These are phyloP conservation scores for Trachymyrmex cornetzi DNA, from an alignment of 1,140 invertebrate genomes.

Conservation along the genomic window DNA sequence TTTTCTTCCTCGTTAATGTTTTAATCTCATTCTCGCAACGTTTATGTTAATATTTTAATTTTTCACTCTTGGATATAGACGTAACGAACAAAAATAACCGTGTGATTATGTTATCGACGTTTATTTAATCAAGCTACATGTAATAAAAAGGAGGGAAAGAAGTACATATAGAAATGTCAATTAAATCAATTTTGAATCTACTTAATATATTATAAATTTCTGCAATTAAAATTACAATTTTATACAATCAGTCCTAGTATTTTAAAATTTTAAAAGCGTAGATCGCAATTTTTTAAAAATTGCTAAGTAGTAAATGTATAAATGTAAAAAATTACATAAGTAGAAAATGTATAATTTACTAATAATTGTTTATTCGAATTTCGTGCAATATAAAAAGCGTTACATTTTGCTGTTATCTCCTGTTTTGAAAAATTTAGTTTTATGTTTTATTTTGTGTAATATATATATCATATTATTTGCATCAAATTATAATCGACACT, in stretches of 20 bases:
- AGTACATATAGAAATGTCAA: not conserved
- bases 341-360: not conserved
- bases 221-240: not conserved
- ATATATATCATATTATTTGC: not conserved
- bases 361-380: slow-evolving; percentile 4
- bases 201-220: not conserved
- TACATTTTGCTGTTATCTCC: not conserved
- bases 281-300: not conserved
- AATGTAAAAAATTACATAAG: not conserved
- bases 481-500: not conserved
- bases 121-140: slow-evolving; percentile 55
- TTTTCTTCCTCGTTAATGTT: not conserved
- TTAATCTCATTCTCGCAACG: not conserved
- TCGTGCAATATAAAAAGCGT: not conserved
- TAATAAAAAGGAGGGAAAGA: too few species aligned
- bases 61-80: not conserved
- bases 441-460: not conserved
- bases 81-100: slow-evolving; percentile 40
- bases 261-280: not conserved
- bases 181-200: not conserved
- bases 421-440: not conserved
- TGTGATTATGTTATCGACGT: slow-evolving; percentile 49
- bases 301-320: not conserved
- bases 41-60: slow-evolving; percentile 14
- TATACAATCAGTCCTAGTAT: not conserved